These are phyloP conservation scores for Brachionus rotundiformis DNA, from an alignment of 1,140 invertebrate species.

Conservation along the genomic window DNA sequence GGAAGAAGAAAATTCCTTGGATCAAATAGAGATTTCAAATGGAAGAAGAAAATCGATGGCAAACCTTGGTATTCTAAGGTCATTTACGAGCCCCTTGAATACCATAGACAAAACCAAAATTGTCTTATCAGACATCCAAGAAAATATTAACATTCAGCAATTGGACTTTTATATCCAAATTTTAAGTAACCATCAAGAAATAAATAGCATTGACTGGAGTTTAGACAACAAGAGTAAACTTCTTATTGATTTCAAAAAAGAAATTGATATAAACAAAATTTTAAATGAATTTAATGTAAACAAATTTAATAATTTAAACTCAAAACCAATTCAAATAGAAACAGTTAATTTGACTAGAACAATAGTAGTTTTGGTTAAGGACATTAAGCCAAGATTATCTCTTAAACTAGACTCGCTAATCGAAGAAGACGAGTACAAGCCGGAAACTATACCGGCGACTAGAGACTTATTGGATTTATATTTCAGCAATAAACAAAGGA, in stretches of 20 bases:
- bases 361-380: conserved; percentile 38
- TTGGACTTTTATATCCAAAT: conserved; percentile 46
- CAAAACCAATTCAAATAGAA: conserved; percentile 19
- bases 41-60: conserved; percentile 12
- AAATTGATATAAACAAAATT: conserved; percentile 46
- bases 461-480: conserved; percentile 42
- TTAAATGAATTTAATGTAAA: background rate
- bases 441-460: conserved; percentile 36
- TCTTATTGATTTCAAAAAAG: conserved; percentile 50
- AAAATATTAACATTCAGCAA: conserved; percentile 50
- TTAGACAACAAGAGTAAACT: conserved; percentile 47
- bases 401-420: conserved; percentile 47
- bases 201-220: conserved; percentile 49
- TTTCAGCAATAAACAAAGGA: conserved; percentile 35
- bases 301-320: conserved; percentile 35
- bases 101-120: conserved; percentile 35
- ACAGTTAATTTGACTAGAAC: conserved; percentile 33
- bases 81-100: background rate
- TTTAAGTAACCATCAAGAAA: conserved; percentile 18
- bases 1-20: background rate
- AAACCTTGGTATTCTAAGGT: background rate
- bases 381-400: background rate
- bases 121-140: conserved; percentile 14
- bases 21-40: background rate
- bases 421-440: conserved; percentile 44